Base-by-base conservation (phyloP, 1,140 invertebrate species). In the Monochamus saltuarius region DNA sequence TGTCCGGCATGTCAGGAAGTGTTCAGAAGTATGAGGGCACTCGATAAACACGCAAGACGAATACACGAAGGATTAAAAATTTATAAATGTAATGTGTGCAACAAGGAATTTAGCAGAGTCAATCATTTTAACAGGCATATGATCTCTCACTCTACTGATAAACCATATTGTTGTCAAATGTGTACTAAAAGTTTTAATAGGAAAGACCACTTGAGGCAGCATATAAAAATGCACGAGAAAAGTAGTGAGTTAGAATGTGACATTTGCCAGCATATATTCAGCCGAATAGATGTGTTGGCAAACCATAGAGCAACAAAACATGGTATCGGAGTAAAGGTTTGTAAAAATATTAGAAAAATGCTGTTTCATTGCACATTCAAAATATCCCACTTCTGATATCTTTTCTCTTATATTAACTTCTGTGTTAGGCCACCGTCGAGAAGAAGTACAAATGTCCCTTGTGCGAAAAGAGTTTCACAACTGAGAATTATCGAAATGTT, bases 101-200 rank as follows among this genome's bases (percentile, higher is more conserved):
- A 61, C 14, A 75, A 74, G 54, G 60, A 68, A 22, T 75, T 74
- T 51, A 55, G 61, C 1, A 58, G 74, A 7, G 37, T 59, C 2
- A 73, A 69, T 55, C 70, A 73, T 50, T 37, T 73, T 17, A 73
- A 72, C 56, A 61, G 74, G 8, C 74, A 75, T 53, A 62, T 69
- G 46, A 61, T 64, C 3, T 68, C 69, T 1, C 74, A 74, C 64
- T 70, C 66, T 1, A 64, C 67, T 37, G 55, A 64, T 8, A 73
- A 74, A 60, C 74, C 74, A 65, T 85, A 72, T 71, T 80, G 72
- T 52, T 85, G 84, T 63, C 75, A 77, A 34, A 69, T 79, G 3
- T 85, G 84, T 65, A 70, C 75, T 10, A 79, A 79, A 19, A 75
- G 77, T 35, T 83, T 82, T 56, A 68, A 77, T 1, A 70, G 80